Conservation (phyloP, 2,797 vertebrate genomes). For the Leptodactylus fallax region DNA sequence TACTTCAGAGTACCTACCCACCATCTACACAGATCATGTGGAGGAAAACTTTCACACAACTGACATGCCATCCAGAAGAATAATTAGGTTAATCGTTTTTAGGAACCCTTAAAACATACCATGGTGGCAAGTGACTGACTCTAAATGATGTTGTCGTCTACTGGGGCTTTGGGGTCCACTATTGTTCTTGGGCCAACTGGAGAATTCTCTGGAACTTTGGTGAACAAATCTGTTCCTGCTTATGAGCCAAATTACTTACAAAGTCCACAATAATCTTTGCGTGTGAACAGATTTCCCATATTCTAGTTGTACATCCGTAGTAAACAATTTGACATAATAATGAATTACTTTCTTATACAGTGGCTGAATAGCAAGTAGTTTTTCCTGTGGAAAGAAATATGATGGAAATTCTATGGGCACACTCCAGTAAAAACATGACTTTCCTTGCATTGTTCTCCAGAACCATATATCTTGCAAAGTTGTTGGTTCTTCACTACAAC, state of each 20-base stretch:
- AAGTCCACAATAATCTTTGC: background rate
- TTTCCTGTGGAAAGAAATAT: conserved; percentile 25
- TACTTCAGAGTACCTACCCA: too few species aligned
- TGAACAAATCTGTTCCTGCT: background rate
- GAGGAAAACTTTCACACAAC: too few species aligned
- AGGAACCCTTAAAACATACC: too few species aligned
- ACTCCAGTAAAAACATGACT: conserved; percentile 44
- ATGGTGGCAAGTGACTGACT: background rate
- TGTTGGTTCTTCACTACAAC: background rate
- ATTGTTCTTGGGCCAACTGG: background rate
- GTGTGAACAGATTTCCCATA: background rate
- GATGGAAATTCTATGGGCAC: conserved; percentile 18
- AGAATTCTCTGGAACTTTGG: background rate
- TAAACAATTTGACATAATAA: conserved; percentile 32
- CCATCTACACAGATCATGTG: too few species aligned
- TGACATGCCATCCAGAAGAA: too few species aligned
- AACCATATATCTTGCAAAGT: conserved; percentile 1
- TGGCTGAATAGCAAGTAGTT: background rate
- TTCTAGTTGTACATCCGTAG: background rate
- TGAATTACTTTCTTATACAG: background rate
- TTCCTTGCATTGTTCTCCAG: conserved; percentile 51
- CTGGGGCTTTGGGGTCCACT: background rate
- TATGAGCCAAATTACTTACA: background rate
- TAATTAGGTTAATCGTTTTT: too few species aligned
- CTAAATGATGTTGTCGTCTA: background rate